Evolutionary conservation across 2,113 vertebrate genomes (phyloP).

Genomic region (Leptodactylus fuscus): DNA sequence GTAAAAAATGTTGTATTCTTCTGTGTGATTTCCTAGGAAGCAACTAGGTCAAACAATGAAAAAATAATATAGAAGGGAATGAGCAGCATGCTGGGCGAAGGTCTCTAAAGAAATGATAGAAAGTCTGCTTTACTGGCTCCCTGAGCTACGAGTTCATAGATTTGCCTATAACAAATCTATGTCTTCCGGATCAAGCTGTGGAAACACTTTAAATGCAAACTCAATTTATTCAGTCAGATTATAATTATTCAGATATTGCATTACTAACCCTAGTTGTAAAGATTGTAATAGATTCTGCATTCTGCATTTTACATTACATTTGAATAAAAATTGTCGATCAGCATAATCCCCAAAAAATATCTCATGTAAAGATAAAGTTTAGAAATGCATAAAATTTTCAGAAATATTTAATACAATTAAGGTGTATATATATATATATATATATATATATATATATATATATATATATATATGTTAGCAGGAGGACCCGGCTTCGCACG

Average conservation of each 20-base stretch:
- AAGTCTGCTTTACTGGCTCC: background rate
- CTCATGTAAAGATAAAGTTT: background rate
- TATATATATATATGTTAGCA: too few species aligned
- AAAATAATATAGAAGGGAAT: background rate
- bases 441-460: too few species aligned
- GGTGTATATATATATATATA: background rate
- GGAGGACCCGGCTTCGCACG: too few species aligned
- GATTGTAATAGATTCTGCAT: background rate
- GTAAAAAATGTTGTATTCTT: background rate
- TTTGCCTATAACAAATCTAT: background rate
- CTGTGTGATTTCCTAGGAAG: background rate
- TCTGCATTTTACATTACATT: background rate
- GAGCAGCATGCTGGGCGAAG: background rate
- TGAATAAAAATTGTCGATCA: background rate
- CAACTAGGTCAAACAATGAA: conserved; percentile 26
- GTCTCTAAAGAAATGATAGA: conserved; percentile 19
- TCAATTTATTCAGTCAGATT: background rate
- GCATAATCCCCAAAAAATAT: background rate
- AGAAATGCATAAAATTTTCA: background rate
- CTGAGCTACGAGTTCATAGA: background rate
- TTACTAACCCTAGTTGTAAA: background rate
- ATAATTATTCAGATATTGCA: background rate
- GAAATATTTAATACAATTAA: background rate
- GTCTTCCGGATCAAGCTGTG: background rate
- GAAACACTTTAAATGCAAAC: background rate